Evolutionary conservation across 2,888 invertebrate genomes (phyloP), one percentile per base, ranked within the genome.

Genomic region (Bembecia ichneumoniformis): DNA sequence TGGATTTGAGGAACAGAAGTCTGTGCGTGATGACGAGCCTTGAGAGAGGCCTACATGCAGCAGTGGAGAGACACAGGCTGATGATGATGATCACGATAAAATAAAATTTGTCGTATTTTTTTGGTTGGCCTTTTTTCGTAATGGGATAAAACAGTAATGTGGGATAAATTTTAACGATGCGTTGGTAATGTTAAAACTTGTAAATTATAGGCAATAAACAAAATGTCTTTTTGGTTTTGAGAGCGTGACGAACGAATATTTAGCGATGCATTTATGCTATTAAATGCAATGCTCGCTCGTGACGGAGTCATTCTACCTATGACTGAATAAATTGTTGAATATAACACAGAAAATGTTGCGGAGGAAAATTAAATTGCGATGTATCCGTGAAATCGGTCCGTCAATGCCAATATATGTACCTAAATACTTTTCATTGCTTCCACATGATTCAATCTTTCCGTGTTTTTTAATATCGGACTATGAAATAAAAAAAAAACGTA

Each of bases 191-290:
- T 28, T 28, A 28, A 28, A 28, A 28, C 28, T 28, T 28, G 9
- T 28, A 9, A 28, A 28, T 28, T 28, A 44, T 40, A 40, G 35
- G 43, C 36, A 52, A 50, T 49, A 48, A 46, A 49, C 47, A 45
- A 50, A 52, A 56, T 55, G 53, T 58, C 59, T 66, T 60, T 54
- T 55, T 50, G 57, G 52, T 71, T 68, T 74, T 71, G 62, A 71
- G 75, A 73, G 69, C 73, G 73, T 71, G 66, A 74, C 76, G 66
- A 58, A 52, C 51, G 52, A 54, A 58, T 58, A 64, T 75, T 71
- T 68, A 66, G 71, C 64, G 72, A 71, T 59, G 54, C 52, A 54
- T 54, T 49, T 52, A n/a, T n/a, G n/a, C 47, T 57, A 55, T 54
- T 46, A 53, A 51, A 46, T 53, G 58, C 51, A 56, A 57, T 53